Base-by-base conservation (phyloP, 2,113 vertebrate species). In the Eurystomus gularis region DNA sequence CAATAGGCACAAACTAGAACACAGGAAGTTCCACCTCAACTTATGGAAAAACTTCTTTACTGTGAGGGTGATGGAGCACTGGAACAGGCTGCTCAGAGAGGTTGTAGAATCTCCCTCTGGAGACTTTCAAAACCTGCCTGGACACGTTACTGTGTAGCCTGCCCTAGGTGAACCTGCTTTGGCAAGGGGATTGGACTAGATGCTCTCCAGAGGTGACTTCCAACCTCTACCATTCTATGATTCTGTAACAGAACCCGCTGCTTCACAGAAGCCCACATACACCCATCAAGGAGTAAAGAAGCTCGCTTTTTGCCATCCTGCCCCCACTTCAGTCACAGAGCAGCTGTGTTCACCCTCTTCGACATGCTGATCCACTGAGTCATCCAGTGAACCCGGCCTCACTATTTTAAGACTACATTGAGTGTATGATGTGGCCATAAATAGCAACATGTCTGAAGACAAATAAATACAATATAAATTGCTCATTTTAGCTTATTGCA, bases 381-480 rank as follows among this genome's bases (percentile, higher is more conserved):
- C 81, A 94, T 72, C n/a, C 83, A 65, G 61, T 39, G n/a, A 91
- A 79, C 83, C 91, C 57, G 5, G 66, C 65, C 51, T 82, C 4
- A 6, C 75, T 96, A 96, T 97, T 96, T 96, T 96, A 91, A 91
- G 88, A 42, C 20, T 77, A 37, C 42, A 79, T 89, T 94, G 83
- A 95, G 81, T 55, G 57, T 91, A 54, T 26, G 23, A 80, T 88
- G 73, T 62, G 81, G 76, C 86, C 95, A 87, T 95, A 96, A 96
- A 97, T 96, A 96, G 96, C 94, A 96, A 94, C 88, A 85, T 86
- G 86, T 96, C 93, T 94, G 91, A 96, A 96, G 90, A 88, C 65
- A 95, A 96, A 96, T 92, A 97, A 94, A 96, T 95, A 92, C 91
- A 85, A 96, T 94, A 84, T 93, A 96, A 95, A 91, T 92, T 79